Base-by-base conservation (phyloP, 2,888 invertebrate species). In the Diloba caeruleocephala region DNA sequence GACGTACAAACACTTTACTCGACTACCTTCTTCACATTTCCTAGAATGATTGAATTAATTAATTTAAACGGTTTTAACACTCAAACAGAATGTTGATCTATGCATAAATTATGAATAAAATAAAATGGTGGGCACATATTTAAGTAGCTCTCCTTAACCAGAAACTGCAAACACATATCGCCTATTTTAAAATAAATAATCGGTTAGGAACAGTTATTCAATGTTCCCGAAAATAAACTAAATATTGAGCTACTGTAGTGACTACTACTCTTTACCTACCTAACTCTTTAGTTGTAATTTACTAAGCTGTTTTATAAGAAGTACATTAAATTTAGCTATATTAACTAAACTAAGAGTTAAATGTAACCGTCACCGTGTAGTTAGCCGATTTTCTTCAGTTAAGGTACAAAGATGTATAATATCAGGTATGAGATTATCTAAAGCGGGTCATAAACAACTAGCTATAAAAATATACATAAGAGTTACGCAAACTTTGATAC, bases 41-140 rank as follows among this genome's bases (percentile, higher is more conserved):
- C 31, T 46, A 66, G 71, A 71, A 71, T 39, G 33, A 52, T 66
- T 63, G 57, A 71, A 66, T 66, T 1, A 68, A 71, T 71, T 69
- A 57, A 68, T 69, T 62, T 52, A 50, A 56, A 56, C 45, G 58
- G 65, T 59, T 65, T 61, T 65, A 62, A 71, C 46, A 71, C 56
- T 57, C 59, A 42, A 55, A 66, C 25, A 43, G 39, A 66, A 54
- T 57, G 49, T 46, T 34, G 58, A 34, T 32, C 43, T 44, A 49
- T 38, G 49, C 63, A 66, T 59, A 52, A 56, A 59, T 70, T 67
- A 65, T 54, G 55, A 65, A 58, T 68, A 68, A 61, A 55, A 28
- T 58, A 31, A 46, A 58, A 57, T 57, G 59, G 53, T 67, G 39
- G 44, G 60, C 43, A 57, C 28, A 62, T 59, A 60, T 67, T 71